These are phyloP conservation scores for Leucosticte australis DNA, from an alignment of 2,113 vertebrate genomes.

Conservation along the genomic window DNA sequence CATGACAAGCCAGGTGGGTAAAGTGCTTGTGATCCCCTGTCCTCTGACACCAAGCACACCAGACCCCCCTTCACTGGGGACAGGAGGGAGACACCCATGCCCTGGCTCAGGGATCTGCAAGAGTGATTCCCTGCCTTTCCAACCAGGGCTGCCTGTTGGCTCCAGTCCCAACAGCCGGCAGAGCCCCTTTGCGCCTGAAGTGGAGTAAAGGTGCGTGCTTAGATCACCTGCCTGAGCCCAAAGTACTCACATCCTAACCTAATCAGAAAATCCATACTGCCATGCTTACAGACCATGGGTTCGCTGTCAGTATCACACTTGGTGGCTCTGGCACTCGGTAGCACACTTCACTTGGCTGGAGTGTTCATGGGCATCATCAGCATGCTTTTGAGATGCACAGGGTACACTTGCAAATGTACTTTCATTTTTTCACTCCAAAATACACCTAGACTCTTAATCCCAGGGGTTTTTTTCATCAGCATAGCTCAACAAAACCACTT, in stretches of 20 bases:
- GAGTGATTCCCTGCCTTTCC: neutral
- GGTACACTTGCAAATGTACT: neutral
- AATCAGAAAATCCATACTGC: neutral
- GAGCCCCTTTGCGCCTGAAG: rapidly evolving
- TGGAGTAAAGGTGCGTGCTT: rapidly evolving
- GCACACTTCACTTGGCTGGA: neutral
- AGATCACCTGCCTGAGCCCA: neutral
- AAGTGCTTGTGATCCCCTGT: neutral
- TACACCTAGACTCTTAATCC: neutral
- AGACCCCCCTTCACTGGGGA: neutral
- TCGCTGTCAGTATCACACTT: neutral
- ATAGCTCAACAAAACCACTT: neutral
- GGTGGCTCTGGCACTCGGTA: neutral
- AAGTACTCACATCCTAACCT: neutral
- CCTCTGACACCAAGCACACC: neutral
- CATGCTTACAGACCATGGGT: neutral
- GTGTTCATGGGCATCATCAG: neutral
- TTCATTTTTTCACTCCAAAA: neutral
- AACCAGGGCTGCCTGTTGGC: neutral
- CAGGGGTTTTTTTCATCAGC: neutral
- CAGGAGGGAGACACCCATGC: neutral
- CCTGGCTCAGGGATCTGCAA: neutral
- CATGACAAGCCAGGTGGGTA: neutral
- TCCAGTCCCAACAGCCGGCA: neutral
- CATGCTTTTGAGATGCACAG: neutral